phyloP scores from a whole-genome alignment of 30 jellyfish, hydroid and myxozoan genomes.

The Mastigias papua region DNA sequence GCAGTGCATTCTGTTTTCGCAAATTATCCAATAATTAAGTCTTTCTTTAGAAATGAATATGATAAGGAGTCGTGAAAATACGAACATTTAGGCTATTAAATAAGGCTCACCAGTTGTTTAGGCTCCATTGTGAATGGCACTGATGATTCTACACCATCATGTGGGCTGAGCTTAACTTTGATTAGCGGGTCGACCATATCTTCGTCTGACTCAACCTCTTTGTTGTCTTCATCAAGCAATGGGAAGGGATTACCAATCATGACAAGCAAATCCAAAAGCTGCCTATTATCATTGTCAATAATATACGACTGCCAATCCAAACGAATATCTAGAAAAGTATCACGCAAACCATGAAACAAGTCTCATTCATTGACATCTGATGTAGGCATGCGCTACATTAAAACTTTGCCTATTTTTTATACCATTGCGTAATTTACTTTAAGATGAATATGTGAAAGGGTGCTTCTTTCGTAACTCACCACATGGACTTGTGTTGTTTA shows the following conservation, averaged over 20 bases:
- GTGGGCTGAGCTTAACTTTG: slow-evolving; percentile 75
- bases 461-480: no score
- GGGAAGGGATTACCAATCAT: slow-evolving; percentile 94
- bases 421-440: no score
- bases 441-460: no score
- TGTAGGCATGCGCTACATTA: background rate
- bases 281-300: slow-evolving; percentile 70
- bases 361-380: background rate
- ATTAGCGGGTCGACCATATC: slow-evolving; percentile 60
- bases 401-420: no score
- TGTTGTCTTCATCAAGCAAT: slow-evolving; percentile 55
- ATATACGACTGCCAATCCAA: slow-evolving; percentile 88
- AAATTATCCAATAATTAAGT: no score
- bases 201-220: slow-evolving; percentile 66
- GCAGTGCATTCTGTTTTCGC: no score
- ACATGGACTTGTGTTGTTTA: slow-evolving; percentile 83
- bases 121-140: slow-evolving; percentile 82
- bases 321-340: slow-evolving; percentile 81
- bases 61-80: no score
- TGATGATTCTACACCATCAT: slow-evolving; percentile 61
- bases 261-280: slow-evolving; percentile 77
- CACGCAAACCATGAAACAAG: no score
- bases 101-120: slow-evolving; percentile 70
- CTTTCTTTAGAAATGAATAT: background rate
- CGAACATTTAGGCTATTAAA: no score